Evolutionary conservation across 2,113 vertebrate genomes (phyloP).

Genomic region (Callipepla californica): DNA sequence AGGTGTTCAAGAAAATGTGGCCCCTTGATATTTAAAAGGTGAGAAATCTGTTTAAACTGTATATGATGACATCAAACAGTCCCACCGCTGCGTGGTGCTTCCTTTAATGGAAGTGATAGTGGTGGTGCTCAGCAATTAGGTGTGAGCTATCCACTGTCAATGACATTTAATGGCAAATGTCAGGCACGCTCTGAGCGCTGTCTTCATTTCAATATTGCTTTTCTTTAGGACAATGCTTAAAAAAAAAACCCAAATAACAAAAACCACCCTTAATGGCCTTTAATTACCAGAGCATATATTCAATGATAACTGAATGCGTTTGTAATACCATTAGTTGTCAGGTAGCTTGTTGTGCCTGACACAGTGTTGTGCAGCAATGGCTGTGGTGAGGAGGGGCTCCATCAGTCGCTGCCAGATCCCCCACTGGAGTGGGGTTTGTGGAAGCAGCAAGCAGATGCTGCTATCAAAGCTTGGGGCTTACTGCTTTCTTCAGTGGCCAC

Average conservation of each 20-base stretch:
- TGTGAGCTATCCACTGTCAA: conserved; percentile 66
- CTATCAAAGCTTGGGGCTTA: background rate
- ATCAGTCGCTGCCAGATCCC: background rate
- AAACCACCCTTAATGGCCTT: conserved; percentile 62
- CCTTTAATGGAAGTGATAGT: conserved; percentile 74
- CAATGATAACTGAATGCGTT: conserved; percentile 69
- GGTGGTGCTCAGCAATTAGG: conserved; percentile 78
- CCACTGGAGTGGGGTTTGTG: conserved; percentile 1
- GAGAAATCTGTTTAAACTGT: conserved; percentile 76
- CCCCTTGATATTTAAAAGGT: conserved; percentile 80
- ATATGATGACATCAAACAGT: conserved; percentile 55
- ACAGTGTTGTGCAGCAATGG: conserved; percentile 14
- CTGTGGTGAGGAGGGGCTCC: background rate
- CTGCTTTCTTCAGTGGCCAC: background rate
- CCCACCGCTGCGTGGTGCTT: conserved; percentile 46
- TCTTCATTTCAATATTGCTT: conserved; percentile 13
- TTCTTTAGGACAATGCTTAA: conserved; percentile 52
- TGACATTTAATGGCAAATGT: conserved; percentile 81
- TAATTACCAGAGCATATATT: conserved; percentile 74
- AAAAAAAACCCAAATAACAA: background rate
- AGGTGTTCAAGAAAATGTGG: conserved; percentile 56
- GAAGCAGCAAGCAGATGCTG: background rate
- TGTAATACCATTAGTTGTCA: conserved; percentile 64
- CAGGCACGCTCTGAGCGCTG: conserved; percentile 13
- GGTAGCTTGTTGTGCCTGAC: conserved; percentile 65